Percentiles rank a stretch among this genome's conserved stretches.
Evolutionary conservation across 2,113 vertebrate species (phyloP).

Genomic region (Petrocephalus microphthalmus): DNA sequence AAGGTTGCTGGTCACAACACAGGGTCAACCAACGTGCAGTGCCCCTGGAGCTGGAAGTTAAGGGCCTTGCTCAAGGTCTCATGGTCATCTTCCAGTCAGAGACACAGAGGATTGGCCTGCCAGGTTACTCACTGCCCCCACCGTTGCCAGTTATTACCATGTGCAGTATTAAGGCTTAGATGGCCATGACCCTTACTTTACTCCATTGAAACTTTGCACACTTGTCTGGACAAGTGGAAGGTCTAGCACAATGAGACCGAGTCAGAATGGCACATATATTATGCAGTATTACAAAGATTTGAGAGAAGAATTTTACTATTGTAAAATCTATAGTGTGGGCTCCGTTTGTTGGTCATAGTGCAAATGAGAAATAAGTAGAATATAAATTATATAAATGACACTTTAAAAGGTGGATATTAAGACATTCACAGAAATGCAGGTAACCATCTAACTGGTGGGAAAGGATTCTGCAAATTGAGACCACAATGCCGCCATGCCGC

Average conservation of each 20-base stretch:
- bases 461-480: background rate
- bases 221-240: background rate
- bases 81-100: too few species aligned
- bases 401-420: background rate
- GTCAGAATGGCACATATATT: background rate
- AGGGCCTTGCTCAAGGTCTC: too few species aligned
- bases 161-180: background rate
- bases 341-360: background rate
- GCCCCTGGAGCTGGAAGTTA: too few species aligned
- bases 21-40: too few species aligned
- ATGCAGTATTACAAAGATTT: background rate
- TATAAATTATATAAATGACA: background rate
- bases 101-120: too few species aligned
- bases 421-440: background rate
- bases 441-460: background rate
- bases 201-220: background rate
- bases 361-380: too few species aligned
- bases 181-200: background rate
- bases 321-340: background rate
- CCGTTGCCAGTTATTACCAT: too few species aligned
- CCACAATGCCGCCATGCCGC: too few species aligned
- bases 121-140: too few species aligned
- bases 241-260: background rate
- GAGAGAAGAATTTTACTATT: background rate
- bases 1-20: too few species aligned